Conservation (phyloP, 2,797 vertebrate genomes). For the Otus scops region DNA sequence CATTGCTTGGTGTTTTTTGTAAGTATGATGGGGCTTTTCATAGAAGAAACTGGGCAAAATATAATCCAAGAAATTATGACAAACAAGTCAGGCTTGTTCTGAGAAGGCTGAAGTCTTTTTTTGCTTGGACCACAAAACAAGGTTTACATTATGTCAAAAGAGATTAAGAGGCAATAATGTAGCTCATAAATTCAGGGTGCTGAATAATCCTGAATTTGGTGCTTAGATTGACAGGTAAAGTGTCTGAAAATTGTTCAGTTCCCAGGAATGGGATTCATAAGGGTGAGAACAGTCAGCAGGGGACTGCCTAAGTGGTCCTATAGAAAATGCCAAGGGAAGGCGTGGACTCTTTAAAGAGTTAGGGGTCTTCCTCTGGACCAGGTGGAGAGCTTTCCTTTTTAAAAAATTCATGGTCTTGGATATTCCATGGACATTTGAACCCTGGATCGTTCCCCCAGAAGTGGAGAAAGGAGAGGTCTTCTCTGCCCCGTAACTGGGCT, state of each 20-base stretch:
- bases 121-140: neutral
- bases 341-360: neutral
- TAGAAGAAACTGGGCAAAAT: neutral
- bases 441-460: neutral
- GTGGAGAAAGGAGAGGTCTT: neutral
- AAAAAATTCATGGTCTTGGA: neutral
- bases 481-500: neutral
- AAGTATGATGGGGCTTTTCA: neutral
- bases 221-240: neutral
- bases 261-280: neutral
- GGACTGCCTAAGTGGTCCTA: neutral
- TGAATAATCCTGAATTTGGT: neutral
- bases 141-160: neutral
- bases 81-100: neutral
- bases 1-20: neutral
- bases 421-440: neutral
- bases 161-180: neutral
- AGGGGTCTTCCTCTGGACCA: neutral
- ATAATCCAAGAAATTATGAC: neutral
- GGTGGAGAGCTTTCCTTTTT: neutral
- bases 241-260: neutral
- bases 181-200: neutral
- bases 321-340: neutral
- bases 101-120: neutral
- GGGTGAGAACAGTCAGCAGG: neutral